Evolutionary conservation across 2,113 vertebrate species (phyloP), one percentile per base, ranked within the genome.

Genomic region (Cercocebus atys): DNA sequence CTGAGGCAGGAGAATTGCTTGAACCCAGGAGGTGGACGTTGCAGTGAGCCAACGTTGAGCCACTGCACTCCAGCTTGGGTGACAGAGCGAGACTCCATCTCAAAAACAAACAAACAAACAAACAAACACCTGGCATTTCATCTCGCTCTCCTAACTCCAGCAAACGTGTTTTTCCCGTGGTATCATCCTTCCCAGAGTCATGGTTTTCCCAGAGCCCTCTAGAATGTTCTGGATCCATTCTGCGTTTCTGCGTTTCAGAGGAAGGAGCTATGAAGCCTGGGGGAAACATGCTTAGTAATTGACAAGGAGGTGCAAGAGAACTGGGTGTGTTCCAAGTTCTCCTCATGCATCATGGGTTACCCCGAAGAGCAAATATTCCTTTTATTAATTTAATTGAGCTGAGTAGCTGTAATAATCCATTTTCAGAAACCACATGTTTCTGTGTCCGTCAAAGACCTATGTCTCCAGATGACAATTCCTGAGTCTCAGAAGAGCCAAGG

Each of bases 321-420:
- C 45, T 0, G 3, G 1, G 18, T 17, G 18, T 12, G 5, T 43
- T 85, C n/a, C 8, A 27, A 11, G 3, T 14, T 38, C 40, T 61
- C 6, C 0, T 1, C 0, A 0, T 1, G 9, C 45, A 2, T 18
- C 27, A 6, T 27, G 3, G 1, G 6, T n/a, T 3, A 5, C 10
- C 13, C 73, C 9, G 3, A 57, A 30, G 8, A 52, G 20, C 38
- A 59, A 38, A 68, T 6, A 2, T 17, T 27, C n/a, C 79, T 47
- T 61, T 38, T 22, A 17, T 55, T 55, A 55, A 45, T 30, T 52
- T 38, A 66, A 13, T 43, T 12, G 40, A 81, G 14, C 8, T 6
- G 25, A 16, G 13, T 11, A 30, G 7, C 17, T 23, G 40, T 3
- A 68, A 23, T 80, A 27, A 12, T 5, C 11, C 17, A 6, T n/a